These are phyloP conservation scores for Canis aureus DNA, from an alignment of 2,113 vertebrate genomes.

Conservation along the genomic window DNA sequence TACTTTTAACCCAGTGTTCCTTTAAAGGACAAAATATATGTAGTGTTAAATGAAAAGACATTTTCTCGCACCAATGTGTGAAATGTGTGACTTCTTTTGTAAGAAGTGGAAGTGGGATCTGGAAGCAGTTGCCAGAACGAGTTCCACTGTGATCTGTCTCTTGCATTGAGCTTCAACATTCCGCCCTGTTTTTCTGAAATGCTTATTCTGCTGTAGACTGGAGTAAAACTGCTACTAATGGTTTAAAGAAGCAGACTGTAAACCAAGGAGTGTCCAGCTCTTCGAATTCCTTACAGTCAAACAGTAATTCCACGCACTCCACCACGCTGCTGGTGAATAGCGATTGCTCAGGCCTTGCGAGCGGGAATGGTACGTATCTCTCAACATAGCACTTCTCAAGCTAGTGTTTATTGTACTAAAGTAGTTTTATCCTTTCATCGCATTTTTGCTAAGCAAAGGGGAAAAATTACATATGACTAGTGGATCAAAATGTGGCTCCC, in stretches of 20 bases:
- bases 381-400: slow-evolving; percentile 67
- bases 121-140: slow-evolving; percentile 68
- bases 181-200: slow-evolving; percentile 80
- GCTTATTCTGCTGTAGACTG: slow-evolving; percentile 87
- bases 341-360: slow-evolving; percentile 88
- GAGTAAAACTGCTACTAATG: slow-evolving; percentile 91
- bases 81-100: slow-evolving; percentile 46
- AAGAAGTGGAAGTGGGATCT: slow-evolving; percentile 33
- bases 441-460: slow-evolving; percentile 60
- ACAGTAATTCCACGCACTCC: slow-evolving; percentile 90
- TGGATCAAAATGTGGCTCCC: slow-evolving; percentile 59
- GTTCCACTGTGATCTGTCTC: slow-evolving; percentile 70
- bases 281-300: slow-evolving; percentile 91
- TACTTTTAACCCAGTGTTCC: slow-evolving; percentile 53
- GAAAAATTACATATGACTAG: slow-evolving; percentile 42
- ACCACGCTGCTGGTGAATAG: slow-evolving; percentile 89
- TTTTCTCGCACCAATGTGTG: slow-evolving; percentile 9
- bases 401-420: slow-evolving; percentile 60
- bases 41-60: slow-evolving; percentile 38
- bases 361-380: slow-evolving; percentile 88
- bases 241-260: slow-evolving; percentile 91
- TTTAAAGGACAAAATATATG: slow-evolving; percentile 54
- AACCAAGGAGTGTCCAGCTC: slow-evolving; percentile 91
- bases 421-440: slow-evolving; percentile 51
- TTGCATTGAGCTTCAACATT: slow-evolving; percentile 74